phyloP scores from a whole-genome alignment of 2,113 vertebrate genomes.

The Phycodurus eques region DNA sequence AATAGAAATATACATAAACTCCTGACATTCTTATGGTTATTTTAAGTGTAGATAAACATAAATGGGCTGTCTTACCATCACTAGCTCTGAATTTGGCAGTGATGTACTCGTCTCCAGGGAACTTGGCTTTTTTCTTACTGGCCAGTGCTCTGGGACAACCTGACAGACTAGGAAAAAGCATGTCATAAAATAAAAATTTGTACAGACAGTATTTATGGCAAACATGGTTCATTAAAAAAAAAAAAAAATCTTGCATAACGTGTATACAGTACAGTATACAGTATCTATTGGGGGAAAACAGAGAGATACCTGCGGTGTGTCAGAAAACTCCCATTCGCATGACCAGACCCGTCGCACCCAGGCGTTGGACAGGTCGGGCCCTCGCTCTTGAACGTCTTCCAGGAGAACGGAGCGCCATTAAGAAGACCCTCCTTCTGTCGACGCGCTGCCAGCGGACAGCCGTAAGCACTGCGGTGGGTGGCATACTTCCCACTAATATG shows the following conservation, averaged over 20 bases:
- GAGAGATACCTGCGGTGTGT: constrained; percentile 89
- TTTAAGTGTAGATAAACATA: neutral
- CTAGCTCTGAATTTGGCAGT: constrained; percentile 96
- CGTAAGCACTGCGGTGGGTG: constrained; percentile 94
- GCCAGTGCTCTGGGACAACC: constrained; percentile 95
- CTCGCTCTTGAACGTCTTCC: constrained; percentile 93
- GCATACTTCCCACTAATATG: constrained; percentile 98
- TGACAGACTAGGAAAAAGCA: constrained; percentile 80
- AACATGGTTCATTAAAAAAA: neutral
- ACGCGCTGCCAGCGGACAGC: constrained; percentile 90
- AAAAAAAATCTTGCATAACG: neutral
- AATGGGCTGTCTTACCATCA: constrained; percentile 77
- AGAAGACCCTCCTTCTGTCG: constrained; percentile 92
- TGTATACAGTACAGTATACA: neutral
- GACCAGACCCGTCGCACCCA: constrained; percentile 91
- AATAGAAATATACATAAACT: neutral
- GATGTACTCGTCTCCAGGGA: constrained; percentile 94
- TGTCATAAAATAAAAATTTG: constrained; percentile 6
- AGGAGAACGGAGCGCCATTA: constrained; percentile 89
- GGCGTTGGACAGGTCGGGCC: constrained; percentile 93
- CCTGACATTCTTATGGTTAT: neutral
- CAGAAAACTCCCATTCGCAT: constrained; percentile 95
- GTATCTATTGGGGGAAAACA: neutral
- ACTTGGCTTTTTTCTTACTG: constrained; percentile 92
- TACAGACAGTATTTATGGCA: neutral